Evolutionary conservation across 2,113 vertebrate species (phyloP).

Genomic region (Tympanuchus pallidicinctus): DNA sequence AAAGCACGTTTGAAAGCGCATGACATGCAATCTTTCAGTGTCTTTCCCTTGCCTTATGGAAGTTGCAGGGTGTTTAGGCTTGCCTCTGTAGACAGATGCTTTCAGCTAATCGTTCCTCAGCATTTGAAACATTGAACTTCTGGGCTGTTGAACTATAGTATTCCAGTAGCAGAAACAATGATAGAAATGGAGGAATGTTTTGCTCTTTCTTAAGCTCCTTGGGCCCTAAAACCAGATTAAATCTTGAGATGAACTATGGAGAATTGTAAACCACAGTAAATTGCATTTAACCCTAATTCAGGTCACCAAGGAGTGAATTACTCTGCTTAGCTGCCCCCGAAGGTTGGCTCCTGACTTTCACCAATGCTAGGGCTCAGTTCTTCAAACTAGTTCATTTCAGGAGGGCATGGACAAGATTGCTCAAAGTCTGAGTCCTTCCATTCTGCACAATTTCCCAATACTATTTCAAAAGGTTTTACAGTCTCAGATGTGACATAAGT

Average conservation of each 20-base stretch:
- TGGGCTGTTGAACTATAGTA: not conserved
- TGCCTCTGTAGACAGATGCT: rapidly evolving
- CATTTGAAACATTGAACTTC: not conserved
- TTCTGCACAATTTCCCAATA: not conserved
- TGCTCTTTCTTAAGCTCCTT: not conserved
- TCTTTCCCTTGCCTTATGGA: not conserved
- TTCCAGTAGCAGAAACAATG: not conserved
- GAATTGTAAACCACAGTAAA: not conserved
- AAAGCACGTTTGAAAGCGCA: not conserved
- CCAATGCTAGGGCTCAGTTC: not conserved
- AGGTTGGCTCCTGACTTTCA: not conserved
- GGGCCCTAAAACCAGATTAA: not conserved
- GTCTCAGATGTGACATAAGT: not conserved
- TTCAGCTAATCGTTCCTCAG: not conserved
- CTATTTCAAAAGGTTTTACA: not conserved
- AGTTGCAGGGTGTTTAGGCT: not conserved
- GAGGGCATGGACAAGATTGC: not conserved
- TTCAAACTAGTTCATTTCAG: not conserved
- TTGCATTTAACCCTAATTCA: not conserved
- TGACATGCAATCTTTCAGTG: not conserved
- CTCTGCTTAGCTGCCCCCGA: not conserved
- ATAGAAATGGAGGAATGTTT: not conserved
- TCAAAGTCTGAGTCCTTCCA: not conserved
- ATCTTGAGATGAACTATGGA: not conserved
- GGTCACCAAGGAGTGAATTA: not conserved